These are phyloP conservation scores for Chlamydotis undulata DNA, from an alignment of 2,113 vertebrate species.

Conservation along the genomic window DNA sequence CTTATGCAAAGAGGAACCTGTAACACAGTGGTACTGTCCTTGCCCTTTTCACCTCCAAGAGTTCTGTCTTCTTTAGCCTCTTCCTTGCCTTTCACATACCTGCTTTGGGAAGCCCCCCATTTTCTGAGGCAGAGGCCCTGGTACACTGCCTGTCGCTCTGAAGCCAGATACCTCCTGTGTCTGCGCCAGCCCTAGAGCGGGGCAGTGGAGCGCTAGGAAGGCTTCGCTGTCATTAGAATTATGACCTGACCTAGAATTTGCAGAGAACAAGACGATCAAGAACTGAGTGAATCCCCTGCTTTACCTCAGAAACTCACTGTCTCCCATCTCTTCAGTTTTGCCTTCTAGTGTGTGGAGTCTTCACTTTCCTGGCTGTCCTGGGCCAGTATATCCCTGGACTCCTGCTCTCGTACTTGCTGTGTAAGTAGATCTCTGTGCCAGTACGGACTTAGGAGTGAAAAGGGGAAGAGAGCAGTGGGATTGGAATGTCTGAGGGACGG, in stretches of 20 bases:
- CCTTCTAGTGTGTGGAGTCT: conserved; percentile 85
- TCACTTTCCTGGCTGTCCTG: conserved; percentile 86
- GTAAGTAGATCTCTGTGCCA: conserved; percentile 80
- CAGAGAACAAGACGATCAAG: background rate
- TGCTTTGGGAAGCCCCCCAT: background rate
- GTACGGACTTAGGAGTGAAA: background rate
- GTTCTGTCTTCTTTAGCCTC: background rate
- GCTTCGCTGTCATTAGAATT: background rate
- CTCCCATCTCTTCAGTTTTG: conserved; percentile 86
- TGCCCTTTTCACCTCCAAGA: background rate
- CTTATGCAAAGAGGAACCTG: background rate
- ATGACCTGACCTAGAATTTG: background rate
- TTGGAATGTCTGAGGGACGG: background rate
- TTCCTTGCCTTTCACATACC: background rate
- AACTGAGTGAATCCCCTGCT: background rate
- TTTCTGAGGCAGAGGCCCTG: background rate
- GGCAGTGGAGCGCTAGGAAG: background rate
- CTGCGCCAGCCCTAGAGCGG: accelerated
- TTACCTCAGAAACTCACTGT: conserved; percentile 11
- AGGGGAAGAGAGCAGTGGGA: background rate
- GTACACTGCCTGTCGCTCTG: background rate
- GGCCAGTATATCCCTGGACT: conserved; percentile 90
- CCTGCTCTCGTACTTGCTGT: conserved; percentile 87
- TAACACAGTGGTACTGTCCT: background rate
- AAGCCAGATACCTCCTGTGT: background rate